A percentile compares a stretch with the other conserved stretches of the same genome.
phyloP scores from a whole-genome alignment of 2,797 vertebrate genomes.

The Anomalospiza imberbis region DNA sequence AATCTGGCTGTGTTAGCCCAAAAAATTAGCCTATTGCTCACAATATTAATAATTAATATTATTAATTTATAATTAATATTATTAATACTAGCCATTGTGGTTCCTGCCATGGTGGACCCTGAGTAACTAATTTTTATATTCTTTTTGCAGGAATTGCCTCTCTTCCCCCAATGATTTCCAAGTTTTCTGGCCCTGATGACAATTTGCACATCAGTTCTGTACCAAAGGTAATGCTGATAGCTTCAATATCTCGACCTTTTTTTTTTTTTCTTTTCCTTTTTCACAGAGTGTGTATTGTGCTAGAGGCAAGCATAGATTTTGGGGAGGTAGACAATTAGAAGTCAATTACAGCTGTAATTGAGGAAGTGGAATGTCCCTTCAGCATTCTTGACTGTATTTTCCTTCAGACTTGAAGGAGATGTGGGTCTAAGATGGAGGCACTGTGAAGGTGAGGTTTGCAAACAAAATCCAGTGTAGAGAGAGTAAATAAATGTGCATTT shows the following conservation, averaged over 20 bases:
- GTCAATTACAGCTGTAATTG: not conserved
- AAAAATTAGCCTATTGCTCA: not conserved
- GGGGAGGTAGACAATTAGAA: not conserved
- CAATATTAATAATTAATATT: not conserved
- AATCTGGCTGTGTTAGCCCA: not conserved
- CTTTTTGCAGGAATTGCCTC: conserved; percentile 24
- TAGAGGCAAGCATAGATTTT: not conserved
- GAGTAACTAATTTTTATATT: not conserved
- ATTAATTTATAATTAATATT: not conserved
- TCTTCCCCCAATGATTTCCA: not conserved
- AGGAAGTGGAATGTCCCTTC: not conserved
- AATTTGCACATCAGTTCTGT: not conserved
- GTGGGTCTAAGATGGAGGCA: not conserved
- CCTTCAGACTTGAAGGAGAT: not conserved
- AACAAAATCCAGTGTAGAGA: not conserved
- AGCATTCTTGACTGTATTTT: not conserved
- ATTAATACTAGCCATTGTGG: not conserved
- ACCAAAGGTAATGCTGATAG: conserved; percentile 35
- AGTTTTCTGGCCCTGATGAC: not conserved
- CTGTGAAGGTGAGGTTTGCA: not conserved
- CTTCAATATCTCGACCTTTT: not conserved
- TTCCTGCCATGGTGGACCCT: not conserved
- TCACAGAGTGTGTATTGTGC: not conserved
- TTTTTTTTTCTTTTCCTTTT: not conserved
- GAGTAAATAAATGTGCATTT: not conserved